phyloP scores from a whole-genome alignment of 2,797 vertebrate species.

The Monodelphis domestica region DNA sequence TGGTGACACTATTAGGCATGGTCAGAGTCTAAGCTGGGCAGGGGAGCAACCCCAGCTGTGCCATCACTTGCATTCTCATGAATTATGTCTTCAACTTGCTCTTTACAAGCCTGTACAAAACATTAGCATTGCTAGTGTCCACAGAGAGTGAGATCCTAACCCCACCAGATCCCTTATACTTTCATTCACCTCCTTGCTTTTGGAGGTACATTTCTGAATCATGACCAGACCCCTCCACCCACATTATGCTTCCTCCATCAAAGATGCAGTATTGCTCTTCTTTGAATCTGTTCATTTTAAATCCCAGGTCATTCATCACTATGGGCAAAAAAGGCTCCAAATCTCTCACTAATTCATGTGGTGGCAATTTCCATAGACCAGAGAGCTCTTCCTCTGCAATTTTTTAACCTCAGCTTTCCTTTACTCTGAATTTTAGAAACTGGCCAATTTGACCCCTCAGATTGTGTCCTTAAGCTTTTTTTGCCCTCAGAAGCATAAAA shows the following conservation, averaged over 20 bases:
- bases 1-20: not conserved
- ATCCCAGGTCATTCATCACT: not conserved
- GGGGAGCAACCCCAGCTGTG: not conserved
- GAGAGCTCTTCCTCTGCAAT: constrained; percentile 38
- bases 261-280: constrained; percentile 6
- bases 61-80: not conserved
- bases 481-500: not conserved
- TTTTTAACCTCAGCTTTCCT: constrained; percentile 39
- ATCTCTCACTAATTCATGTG: constrained; percentile 7
- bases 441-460: not conserved
- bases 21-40: not conserved
- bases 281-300: constrained; percentile 45
- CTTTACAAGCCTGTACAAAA: not conserved
- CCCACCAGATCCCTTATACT: constrained; percentile 49
- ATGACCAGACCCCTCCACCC: not conserved
- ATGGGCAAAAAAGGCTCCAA: constrained; percentile 50
- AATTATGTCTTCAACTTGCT: not conserved
- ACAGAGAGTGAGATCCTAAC: constrained; percentile 51
- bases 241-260: constrained; percentile 21
- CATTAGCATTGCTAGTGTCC: not conserved
- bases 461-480: not conserved
- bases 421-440: constrained; percentile 19
- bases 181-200: constrained; percentile 13
- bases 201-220: not conserved
- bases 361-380: constrained; percentile 65